Conservation (phyloP, 2,113 vertebrate genomes). For the Lepus timidus region DNA sequence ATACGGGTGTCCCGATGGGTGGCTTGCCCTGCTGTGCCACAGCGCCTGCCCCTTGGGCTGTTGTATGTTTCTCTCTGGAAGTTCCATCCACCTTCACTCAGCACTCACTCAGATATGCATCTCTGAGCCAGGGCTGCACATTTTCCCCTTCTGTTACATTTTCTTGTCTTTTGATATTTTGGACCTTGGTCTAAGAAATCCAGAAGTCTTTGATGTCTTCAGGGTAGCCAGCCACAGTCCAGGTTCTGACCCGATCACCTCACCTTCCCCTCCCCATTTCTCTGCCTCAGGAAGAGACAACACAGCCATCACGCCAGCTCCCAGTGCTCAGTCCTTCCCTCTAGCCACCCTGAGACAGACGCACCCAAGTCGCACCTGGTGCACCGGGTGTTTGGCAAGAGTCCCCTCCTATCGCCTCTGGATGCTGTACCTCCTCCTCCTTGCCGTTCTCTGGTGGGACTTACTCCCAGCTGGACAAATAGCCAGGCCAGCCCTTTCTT, state of each 20-base stretch:
- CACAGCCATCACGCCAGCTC: background rate
- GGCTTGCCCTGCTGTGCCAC: too few relatives aligned
- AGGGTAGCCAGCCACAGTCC: background rate
- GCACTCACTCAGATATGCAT: background rate
- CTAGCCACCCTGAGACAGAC: background rate
- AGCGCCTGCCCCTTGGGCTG: background rate
- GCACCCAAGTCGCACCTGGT: background rate
- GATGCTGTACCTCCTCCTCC: background rate
- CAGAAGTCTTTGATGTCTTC: background rate
- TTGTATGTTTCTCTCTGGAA: background rate
- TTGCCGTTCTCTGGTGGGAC: background rate
- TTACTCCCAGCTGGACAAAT: background rate
- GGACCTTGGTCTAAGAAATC: background rate
- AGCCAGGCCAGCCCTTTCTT: background rate
- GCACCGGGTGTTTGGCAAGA: background rate
- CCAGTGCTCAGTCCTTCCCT: background rate
- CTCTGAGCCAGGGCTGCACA: background rate
- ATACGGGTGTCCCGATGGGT: too few relatives aligned
- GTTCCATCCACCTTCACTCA: background rate
- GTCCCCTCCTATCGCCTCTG: background rate
- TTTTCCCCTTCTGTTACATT: conserved; percentile 10
- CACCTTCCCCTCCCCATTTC: background rate
- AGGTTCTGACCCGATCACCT: background rate
- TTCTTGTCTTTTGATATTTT: conserved; percentile 33
- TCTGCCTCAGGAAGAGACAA: background rate